These are phyloP conservation scores for Triplophysa bombifrons DNA, from an alignment of 2,797 vertebrate genomes.

Conservation along the genomic window DNA sequence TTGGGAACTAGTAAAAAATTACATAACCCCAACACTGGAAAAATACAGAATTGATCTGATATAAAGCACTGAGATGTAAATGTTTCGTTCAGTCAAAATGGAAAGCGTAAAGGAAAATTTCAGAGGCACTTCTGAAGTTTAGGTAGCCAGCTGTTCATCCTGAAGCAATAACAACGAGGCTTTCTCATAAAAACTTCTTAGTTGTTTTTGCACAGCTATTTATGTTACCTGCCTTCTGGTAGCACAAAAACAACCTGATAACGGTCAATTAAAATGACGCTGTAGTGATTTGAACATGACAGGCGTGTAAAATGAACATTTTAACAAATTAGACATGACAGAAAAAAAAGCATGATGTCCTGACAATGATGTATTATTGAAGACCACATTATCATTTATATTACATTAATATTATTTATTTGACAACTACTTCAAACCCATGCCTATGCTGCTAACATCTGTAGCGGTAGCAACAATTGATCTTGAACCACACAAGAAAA, in stretches of 20 bases:
- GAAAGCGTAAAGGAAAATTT: background rate
- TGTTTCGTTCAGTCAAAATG: background rate
- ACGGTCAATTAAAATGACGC: conserved; percentile 21
- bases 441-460: too few species aligned
- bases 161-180: conserved; percentile 1
- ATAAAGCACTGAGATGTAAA: background rate
- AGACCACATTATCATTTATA: background rate
- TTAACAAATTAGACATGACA: conserved; percentile 24
- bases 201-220: conserved; percentile 40
- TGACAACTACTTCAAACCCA: too few species aligned
- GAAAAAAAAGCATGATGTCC: background rate
- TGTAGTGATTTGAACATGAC: background rate
- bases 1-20: conserved; percentile 40
- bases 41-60: conserved; percentile 14
- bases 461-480: background rate
- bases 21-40: conserved; percentile 35
- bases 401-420: too few species aligned
- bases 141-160: conserved; percentile 32
- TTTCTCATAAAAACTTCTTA: background rate
- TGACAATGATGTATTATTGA: background rate
- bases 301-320: conserved; percentile 1
- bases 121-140: background rate
- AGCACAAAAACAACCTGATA: conserved; percentile 12
- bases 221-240: conserved; percentile 31
- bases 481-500: background rate